A percentile compares a stretch with the other conserved stretches of the same genome.
Conservation (phyloP, 2,888 invertebrate genomes). For the Patella pellucida region DNA sequence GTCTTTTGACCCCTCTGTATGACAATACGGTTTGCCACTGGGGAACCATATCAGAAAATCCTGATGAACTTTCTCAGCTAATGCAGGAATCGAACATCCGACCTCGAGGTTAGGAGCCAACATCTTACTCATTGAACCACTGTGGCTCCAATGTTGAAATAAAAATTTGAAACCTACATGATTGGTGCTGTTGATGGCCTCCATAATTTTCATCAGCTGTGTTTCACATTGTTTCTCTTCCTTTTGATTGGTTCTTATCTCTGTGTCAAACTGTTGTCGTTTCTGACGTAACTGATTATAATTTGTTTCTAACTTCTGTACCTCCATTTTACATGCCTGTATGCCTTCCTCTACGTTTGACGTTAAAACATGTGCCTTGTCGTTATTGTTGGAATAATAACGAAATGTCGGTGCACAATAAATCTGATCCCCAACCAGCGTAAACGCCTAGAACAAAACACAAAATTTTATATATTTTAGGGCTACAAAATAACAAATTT, state of each 20-base stretch:
- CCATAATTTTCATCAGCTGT: constrained; percentile 55
- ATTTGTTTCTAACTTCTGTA: constrained; percentile 21
- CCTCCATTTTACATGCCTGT: constrained; percentile 33
- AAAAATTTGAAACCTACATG: background rate
- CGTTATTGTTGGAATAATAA: constrained; percentile 60
- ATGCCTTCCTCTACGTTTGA: constrained; percentile 65
- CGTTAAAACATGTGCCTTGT: constrained; percentile 56
- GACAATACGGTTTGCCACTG: too few species aligned
- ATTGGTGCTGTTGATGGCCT: constrained; percentile 40
- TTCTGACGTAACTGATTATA: constrained; percentile 30
- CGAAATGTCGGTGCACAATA: constrained; percentile 61
- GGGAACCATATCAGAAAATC: too few species aligned
- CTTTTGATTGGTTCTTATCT: constrained; percentile 46
- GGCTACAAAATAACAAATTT: too few species aligned
- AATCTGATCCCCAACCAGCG: constrained; percentile 61
- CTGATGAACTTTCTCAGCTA: too few species aligned
- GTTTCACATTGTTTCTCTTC: constrained; percentile 54
- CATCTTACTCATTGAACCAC: too few species aligned
- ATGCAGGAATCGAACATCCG: too few species aligned
- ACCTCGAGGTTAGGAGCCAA: too few species aligned
- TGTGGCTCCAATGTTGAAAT: too few species aligned
- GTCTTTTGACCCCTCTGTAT: too few species aligned
- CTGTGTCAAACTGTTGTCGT: constrained; percentile 33
- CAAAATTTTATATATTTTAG: background rate
- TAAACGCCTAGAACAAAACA: constrained; percentile 60